These are phyloP conservation scores for Ochotona curzoniae DNA, from an alignment of 2,113 vertebrate genomes.

Conservation along the genomic window DNA sequence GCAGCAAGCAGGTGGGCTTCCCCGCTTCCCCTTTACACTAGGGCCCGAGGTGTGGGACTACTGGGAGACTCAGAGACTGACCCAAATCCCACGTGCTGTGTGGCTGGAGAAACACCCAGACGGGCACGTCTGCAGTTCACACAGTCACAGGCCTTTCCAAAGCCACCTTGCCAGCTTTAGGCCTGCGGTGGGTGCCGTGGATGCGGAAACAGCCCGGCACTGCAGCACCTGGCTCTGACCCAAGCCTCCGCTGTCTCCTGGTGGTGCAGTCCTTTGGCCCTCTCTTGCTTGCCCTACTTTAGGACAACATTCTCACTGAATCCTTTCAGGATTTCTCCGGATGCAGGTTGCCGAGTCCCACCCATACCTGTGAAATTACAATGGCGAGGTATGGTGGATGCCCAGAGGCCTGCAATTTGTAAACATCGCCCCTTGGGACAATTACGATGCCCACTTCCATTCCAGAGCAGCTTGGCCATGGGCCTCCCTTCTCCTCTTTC, in stretches of 20 bases:
- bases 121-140: neutral
- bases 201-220: neutral
- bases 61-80: neutral
- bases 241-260: neutral
- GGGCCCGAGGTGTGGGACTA: neutral
- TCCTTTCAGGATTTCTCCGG: neutral
- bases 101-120: neutral
- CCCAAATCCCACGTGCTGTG: neutral
- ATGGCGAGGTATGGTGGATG: neutral
- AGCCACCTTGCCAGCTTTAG: neutral
- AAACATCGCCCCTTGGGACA: neutral
- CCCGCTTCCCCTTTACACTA: neutral
- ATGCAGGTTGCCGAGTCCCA: neutral
- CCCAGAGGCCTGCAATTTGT: neutral
- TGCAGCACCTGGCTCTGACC: neutral
- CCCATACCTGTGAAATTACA: neutral
- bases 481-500: neutral
- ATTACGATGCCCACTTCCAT: neutral
- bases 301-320: conserved; percentile 9
- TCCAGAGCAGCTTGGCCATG: neutral
- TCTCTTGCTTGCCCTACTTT: neutral
- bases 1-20: neutral
- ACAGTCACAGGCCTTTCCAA: neutral
- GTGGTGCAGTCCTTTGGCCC: neutral
- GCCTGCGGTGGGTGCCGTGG: neutral